Conservation (phyloP, 2,797 vertebrate species). For the Buceros bicornis region DNA sequence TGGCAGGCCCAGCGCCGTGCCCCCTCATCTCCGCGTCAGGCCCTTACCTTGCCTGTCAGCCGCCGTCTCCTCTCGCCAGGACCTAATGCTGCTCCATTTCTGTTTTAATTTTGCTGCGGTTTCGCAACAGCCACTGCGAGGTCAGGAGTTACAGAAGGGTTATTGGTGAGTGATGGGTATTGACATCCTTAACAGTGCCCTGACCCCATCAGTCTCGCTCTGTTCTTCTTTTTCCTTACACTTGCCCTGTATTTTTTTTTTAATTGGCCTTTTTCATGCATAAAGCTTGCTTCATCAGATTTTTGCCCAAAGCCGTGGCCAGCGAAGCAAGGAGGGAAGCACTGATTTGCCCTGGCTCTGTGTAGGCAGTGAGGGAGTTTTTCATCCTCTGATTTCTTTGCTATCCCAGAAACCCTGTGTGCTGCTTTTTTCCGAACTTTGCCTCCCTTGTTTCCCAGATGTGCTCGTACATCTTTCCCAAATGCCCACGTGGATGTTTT, state of each 20-base stretch:
- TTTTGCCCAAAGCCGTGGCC: neutral
- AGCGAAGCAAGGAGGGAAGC: neutral
- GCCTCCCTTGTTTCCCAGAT: accelerated
- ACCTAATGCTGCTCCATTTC: constrained; percentile 40
- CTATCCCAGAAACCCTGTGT: accelerated
- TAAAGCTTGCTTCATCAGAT: constrained; percentile 56
- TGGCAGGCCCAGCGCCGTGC: neutral
- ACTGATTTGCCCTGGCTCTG: neutral
- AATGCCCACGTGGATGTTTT: neutral
- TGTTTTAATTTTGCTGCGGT: constrained; percentile 62
- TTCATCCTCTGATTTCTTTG: neutral
- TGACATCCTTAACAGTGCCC: constrained; percentile 55
- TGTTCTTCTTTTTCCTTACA: constrained; percentile 60
- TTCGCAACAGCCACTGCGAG: constrained; percentile 26
- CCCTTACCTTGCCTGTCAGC: constrained; percentile 47
- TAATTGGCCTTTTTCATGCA: constrained; percentile 61
- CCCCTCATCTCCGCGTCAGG: neutral
- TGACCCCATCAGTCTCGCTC: constrained; percentile 68
- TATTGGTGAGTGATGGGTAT: constrained; percentile 72
- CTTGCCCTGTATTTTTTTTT: constrained; percentile 37
- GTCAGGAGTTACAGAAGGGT: constrained; percentile 64
- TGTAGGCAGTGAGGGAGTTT: neutral
- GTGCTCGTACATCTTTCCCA: neutral
- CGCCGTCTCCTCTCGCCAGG: neutral
- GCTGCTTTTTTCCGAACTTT: neutral